Evolutionary conservation across 2,888 invertebrate genomes (phyloP).

Genomic region (Mesochorus sp.): DNA sequence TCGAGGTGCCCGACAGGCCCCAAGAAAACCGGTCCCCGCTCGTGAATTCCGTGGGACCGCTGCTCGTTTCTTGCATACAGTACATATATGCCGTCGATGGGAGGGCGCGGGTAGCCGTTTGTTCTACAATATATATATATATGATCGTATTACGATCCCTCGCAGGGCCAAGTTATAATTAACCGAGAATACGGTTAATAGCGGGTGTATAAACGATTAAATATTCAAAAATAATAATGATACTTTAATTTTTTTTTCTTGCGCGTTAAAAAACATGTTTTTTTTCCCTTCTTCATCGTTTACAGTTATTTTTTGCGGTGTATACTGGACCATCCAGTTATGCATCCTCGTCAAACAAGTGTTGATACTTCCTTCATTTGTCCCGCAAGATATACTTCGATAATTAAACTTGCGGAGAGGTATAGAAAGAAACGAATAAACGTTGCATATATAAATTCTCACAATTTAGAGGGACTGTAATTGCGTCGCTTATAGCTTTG

Average conservation of each 20-base stretch:
- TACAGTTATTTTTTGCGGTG: conserved; percentile 35
- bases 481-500: no score
- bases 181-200: conserved; percentile 52
- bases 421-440: background rate
- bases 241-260: background rate
- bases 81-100: background rate
- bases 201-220: conserved; percentile 12
- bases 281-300: conserved; percentile 15
- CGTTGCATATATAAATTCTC: conserved; percentile 18
- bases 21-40: conserved; percentile 56
- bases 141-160: conserved; percentile 47
- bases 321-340: background rate
- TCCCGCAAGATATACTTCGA: conserved; percentile 2
- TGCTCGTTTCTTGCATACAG: conserved; percentile 18
- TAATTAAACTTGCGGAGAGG: background rate
- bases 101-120: conserved; percentile 15
- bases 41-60: conserved; percentile 59
- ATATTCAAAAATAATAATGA: background rate
- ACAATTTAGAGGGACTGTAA: no score
- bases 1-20: conserved; percentile 32
- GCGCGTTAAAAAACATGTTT: background rate
- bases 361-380: conserved; percentile 26
- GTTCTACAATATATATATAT: no score
- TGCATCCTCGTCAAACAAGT: conserved; percentile 25
- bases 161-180: conserved; percentile 45